These are phyloP conservation scores for Saturnia japonica DNA, from an alignment of 2,888 invertebrate genomes.

Conservation along the genomic window DNA sequence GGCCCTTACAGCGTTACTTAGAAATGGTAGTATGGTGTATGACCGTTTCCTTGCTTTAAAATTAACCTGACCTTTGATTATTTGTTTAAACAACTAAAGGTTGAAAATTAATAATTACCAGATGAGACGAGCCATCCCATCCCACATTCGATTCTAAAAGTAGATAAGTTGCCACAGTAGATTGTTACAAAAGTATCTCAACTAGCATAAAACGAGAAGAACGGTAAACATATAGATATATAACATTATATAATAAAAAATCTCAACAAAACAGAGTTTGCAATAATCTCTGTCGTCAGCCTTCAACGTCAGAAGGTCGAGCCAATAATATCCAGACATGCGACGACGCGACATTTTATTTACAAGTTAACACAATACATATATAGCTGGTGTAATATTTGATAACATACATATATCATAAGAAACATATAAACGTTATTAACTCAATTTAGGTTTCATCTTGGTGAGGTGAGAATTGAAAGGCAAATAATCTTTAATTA, in stretches of 20 bases:
- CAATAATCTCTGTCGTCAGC: slow-evolving; percentile 24
- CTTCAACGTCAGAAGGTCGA: slow-evolving; percentile 32
- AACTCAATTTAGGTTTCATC: neutral
- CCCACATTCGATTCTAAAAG: neutral
- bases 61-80: slow-evolving; percentile 10
- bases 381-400: slow-evolving; percentile 5
- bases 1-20: slow-evolving; percentile 37
- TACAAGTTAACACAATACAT: neutral
- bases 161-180: neutral
- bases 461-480: neutral
- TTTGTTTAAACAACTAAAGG: neutral
- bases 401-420: neutral
- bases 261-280: slow-evolving; percentile 19
- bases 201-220: neutral
- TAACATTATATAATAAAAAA: slow-evolving; percentile 21
- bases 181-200: neutral
- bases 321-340: slow-evolving; percentile 24
- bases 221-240: neutral
- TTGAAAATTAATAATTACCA: neutral
- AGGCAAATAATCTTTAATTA: neutral
- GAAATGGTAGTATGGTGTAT: slow-evolving; percentile 28
- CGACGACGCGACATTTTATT: slow-evolving; percentile 13
- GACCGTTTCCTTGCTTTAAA: slow-evolving; percentile 20
- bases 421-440: neutral
- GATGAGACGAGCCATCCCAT: neutral